These are phyloP conservation scores for Imbricaverruca yamaguchii DNA, from an alignment of 2,888 invertebrate genomes.

Conservation along the genomic window DNA sequence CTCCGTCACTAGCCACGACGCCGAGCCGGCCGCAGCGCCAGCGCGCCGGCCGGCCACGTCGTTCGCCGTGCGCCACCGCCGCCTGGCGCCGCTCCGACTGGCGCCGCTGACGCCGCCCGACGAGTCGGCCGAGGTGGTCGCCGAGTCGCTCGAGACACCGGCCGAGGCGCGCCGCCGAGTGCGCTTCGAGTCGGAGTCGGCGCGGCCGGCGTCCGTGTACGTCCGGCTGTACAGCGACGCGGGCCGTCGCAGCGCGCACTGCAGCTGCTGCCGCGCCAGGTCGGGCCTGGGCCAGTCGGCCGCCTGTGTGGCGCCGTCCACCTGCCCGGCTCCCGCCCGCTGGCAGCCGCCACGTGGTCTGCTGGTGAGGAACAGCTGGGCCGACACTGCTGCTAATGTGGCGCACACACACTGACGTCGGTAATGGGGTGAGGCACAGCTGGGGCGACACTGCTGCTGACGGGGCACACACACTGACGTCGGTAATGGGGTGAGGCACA, in stretches of 20 bases:
- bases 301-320: neutral
- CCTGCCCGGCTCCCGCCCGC: too few species aligned
- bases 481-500: neutral
- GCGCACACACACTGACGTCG: too few species aligned
- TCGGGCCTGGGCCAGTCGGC: neutral
- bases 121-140: neutral
- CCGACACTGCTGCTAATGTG: too few species aligned
- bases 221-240: slow-evolving; percentile 11
- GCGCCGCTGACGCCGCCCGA: slow-evolving; percentile 5
- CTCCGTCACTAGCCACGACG: too few species aligned
- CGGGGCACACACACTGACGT: too few species aligned
- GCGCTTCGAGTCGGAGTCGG: neutral
- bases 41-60: neutral
- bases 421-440: neutral
- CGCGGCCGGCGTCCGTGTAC: neutral
- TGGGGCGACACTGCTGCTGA: neutral
- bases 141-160: neutral
- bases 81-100: neutral
- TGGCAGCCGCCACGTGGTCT: neutral
- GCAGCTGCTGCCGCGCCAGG: neutral
- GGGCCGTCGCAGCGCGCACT: neutral
- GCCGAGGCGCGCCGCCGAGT: neutral
- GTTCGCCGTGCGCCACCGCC: neutral
- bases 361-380: neutral
- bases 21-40: too few species aligned